Evolutionary conservation across 1,140 invertebrate genomes (phyloP), one percentile per base, ranked within the genome.

Genomic region (Papilio dardanus): DNA sequence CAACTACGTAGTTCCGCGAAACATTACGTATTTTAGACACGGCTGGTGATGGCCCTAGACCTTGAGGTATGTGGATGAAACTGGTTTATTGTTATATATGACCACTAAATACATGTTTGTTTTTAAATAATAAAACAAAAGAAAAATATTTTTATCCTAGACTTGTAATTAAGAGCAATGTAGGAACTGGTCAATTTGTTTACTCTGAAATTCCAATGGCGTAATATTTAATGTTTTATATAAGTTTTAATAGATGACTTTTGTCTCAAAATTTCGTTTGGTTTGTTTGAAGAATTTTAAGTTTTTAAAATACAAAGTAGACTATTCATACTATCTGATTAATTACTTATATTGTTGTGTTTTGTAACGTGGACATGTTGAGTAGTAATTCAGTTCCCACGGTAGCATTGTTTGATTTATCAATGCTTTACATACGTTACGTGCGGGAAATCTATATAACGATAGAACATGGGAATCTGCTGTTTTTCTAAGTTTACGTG

Each of bases 21-120:
- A 10, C 10, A 62, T 62, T 62, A n/a, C 16, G 54, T 62, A 62
- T 62, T 62, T 62, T 30, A 62, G 54, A 62, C 54, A 62, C 54
- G 54, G 16, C 7, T 28, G 54, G 30, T 62, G 12, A 24, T 62
- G 30, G 54, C 2, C 54, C 54, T 62, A 62, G 24, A 62, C 54
- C 54, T 62, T 62, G 54, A 62, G 10, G 24, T 62, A 28, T 21
- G 28, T 58, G 24, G 12, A 62, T 14, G 54, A 28, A 62, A 62
- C 54, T 28, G 54, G 50, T 54, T 62, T 62, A 62, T 28, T 62
- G 24, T 62, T 62, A 28, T 62, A 4, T 28, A 21, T 62, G 24
- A 62, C 54, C 21, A 28, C 54, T 62, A 62, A 16, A 62, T 12
- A 62, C 3, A 62, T 28, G 19, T 30, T 28, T 58, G 8, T 28